phyloP scores from a whole-genome alignment of 2,888 invertebrate genomes.

The Phortica magna region DNA sequence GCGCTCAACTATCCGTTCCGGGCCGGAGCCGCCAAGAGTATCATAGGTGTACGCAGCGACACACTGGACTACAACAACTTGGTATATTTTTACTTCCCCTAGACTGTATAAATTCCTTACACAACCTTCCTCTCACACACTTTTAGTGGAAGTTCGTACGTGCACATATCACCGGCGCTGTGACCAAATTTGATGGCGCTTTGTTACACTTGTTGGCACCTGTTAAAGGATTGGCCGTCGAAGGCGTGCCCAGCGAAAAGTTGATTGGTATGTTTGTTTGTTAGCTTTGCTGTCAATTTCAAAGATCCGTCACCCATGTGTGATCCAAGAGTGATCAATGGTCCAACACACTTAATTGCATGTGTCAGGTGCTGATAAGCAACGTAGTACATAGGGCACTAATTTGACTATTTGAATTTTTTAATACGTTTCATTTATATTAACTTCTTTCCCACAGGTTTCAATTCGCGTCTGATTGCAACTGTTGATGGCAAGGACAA shows the following conservation, averaged over 20 bases:
- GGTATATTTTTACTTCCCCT: constrained; percentile 48
- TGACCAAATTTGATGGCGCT: constrained; percentile 81
- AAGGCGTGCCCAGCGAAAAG: constrained; percentile 75
- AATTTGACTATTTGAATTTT: neutral
- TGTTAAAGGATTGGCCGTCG: constrained; percentile 80
- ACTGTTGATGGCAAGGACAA: constrained; percentile 82
- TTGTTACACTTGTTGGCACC: constrained; percentile 82
- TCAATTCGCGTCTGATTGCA: constrained; percentile 82
- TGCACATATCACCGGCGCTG: constrained; percentile 60
- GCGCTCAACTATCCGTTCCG: constrained; percentile 86
- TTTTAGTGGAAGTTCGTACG: constrained; percentile 68
- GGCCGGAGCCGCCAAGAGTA: constrained; percentile 85
- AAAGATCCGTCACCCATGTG: too few species aligned
- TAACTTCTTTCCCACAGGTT: constrained; percentile 76
- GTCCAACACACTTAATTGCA: too few species aligned
- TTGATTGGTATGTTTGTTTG: constrained; percentile 77
- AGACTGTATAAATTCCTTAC: neutral
- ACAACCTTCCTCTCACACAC: neutral
- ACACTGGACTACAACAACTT: constrained; percentile 79
- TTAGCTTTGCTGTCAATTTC: too few species aligned
- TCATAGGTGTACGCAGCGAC: constrained; percentile 83
- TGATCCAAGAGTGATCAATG: too few species aligned
- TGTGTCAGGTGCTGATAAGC: too few species aligned
- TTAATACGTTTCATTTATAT: neutral
- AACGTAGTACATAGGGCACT: too few species aligned